A percentile compares a stretch with the other conserved stretches of the same genome.
Evolutionary conservation across 2,113 vertebrate species (phyloP).

Genomic region (Loxodonta africana): DNA sequence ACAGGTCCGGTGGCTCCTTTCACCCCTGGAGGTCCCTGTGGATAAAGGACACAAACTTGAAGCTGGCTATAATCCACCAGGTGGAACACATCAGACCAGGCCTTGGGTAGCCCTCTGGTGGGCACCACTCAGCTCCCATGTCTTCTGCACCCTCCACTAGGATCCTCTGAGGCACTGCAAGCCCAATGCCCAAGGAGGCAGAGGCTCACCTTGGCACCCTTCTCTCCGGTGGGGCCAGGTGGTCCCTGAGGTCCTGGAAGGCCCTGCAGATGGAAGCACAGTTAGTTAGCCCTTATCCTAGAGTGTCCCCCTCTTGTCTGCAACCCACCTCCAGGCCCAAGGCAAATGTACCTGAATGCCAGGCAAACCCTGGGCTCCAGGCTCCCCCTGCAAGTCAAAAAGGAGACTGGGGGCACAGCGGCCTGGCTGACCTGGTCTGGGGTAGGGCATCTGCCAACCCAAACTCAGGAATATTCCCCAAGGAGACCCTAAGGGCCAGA

Average conservation of each 20-base stretch:
- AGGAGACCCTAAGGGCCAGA: not conserved
- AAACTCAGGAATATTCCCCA: conserved; percentile 7
- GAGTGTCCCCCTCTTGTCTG: not conserved
- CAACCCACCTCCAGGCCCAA: not conserved
- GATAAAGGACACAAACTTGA: not conserved
- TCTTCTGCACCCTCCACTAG: not conserved
- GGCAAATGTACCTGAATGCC: conserved; percentile 84
- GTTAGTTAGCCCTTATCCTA: not conserved
- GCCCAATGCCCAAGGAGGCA: no score
- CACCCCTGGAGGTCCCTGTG: conserved; percentile 88
- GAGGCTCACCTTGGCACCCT: conserved; percentile 91
- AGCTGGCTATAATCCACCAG: not conserved
- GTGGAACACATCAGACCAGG: not conserved
- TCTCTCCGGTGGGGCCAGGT: conserved; percentile 81
- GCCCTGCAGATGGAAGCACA: conserved; percentile 87
- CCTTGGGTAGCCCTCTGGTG: rapidly evolving
- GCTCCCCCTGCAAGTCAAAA: conserved; percentile 86
- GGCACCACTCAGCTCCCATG: not conserved
- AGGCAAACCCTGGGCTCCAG: conserved; percentile 84
- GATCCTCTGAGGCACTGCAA: not conserved
- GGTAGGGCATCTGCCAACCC: not conserved
- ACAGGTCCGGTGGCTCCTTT: conserved; percentile 90
- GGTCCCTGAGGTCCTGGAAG: conserved; percentile 90
- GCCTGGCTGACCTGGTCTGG: not conserved
- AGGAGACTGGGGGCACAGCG: not conserved